A percentile compares a stretch with the other conserved stretches of the same genome.
These are phyloP conservation scores for Parotocinclus haroldoi DNA, from an alignment of 2,797 vertebrate genomes.

Conservation along the genomic window DNA sequence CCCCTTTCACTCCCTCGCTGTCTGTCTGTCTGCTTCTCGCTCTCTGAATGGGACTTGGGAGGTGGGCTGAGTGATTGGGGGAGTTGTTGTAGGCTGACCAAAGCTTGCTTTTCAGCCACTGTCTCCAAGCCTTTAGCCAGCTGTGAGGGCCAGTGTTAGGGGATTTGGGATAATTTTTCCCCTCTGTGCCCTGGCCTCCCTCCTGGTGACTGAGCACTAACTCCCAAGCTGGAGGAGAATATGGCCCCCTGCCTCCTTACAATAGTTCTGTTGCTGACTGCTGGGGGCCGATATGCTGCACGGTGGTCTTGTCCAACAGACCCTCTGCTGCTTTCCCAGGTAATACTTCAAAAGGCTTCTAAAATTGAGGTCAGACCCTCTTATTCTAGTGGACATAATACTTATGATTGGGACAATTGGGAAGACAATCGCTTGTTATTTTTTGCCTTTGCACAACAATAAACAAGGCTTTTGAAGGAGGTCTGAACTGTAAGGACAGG, in stretches of 20 bases:
- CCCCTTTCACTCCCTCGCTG: conserved; percentile 12
- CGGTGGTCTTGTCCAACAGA: conserved; percentile 48
- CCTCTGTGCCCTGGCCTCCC: conserved; percentile 46
- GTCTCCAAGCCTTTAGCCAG: conserved; percentile 50
- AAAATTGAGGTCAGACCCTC: conserved; percentile 43
- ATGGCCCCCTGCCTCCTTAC: conserved; percentile 46
- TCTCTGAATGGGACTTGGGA: conserved; percentile 44
- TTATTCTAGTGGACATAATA: conserved; percentile 35
- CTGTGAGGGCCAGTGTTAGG: conserved; percentile 55
- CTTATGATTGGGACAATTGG: conserved; percentile 27
- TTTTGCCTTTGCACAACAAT: conserved; percentile 22
- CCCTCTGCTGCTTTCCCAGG: conserved; percentile 43
- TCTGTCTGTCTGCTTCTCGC: conserved; percentile 26
- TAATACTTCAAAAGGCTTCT: conserved; percentile 48
- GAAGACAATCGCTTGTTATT: conserved; percentile 35
- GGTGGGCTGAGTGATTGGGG: conserved; percentile 39
- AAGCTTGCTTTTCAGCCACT: conserved; percentile 53
- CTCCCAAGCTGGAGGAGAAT: conserved; percentile 47
- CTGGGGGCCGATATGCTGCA: conserved; percentile 43
- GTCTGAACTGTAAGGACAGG: conserved; percentile 16
- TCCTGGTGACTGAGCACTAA: conserved; percentile 51
- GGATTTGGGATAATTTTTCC: conserved; percentile 55
- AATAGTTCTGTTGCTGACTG: conserved; percentile 42
- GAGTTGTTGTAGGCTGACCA: conserved; percentile 40
- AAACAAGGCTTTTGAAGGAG: conserved; percentile 5